Evolutionary conservation across 2,888 invertebrate species (phyloP).

Genomic region (Amphipyra berbera): DNA sequence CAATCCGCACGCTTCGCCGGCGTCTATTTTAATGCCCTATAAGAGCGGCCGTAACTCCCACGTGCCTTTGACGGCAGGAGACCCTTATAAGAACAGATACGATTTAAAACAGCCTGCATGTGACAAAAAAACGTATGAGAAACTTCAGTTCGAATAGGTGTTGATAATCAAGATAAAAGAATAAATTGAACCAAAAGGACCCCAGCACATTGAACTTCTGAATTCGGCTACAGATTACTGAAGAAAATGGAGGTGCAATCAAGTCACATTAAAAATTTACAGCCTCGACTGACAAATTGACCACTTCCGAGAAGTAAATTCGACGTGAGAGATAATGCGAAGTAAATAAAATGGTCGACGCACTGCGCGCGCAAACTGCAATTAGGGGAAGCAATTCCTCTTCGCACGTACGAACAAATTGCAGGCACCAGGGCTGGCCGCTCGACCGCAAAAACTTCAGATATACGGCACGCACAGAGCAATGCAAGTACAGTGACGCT

Average conservation of each 20-base stretch:
- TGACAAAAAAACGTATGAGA: slow-evolving; percentile 30
- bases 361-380: slow-evolving; percentile 66
- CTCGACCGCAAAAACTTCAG: slow-evolving; percentile 52
- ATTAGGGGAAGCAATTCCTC: slow-evolving; percentile 82
- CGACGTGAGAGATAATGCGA: slow-evolving; percentile 65
- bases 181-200: slow-evolving; percentile 14
- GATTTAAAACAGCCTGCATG: slow-evolving; percentile 36
- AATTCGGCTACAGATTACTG: slow-evolving; percentile 50
- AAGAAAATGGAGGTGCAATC: slow-evolving; percentile 61
- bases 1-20: slow-evolving; percentile 69
- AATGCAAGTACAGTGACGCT: slow-evolving; percentile 45
- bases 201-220: slow-evolving; percentile 51
- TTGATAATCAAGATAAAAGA: slow-evolving; percentile 30
- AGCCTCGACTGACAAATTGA: slow-evolving; percentile 70
- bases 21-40: slow-evolving; percentile 77
- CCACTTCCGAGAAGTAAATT: slow-evolving; percentile 76
- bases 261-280: slow-evolving; percentile 64
- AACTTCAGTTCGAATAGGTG: slow-evolving; percentile 27
- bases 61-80: slow-evolving; percentile 51
- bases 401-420: slow-evolving; percentile 88
- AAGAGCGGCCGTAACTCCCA: slow-evolving; percentile 67
- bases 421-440: slow-evolving; percentile 70
- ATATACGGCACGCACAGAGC: slow-evolving; percentile 53
- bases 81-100: slow-evolving; percentile 48
- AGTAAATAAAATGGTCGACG: slow-evolving; percentile 70